phyloP scores from a whole-genome alignment of 1,140 invertebrate species.

The Oryctes rhinoceros region DNA sequence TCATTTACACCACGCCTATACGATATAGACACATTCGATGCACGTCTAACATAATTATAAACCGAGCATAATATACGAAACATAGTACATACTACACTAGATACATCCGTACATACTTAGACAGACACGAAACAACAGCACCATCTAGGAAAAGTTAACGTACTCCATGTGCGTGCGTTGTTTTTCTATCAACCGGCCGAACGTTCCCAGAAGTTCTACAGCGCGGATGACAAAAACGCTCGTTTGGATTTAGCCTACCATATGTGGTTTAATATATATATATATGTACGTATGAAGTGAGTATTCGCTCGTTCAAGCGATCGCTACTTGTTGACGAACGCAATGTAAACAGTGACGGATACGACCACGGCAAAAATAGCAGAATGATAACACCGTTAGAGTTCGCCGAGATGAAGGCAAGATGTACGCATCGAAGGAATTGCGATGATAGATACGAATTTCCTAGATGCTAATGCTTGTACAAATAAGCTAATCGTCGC shows the following conservation, averaged over 20 bases:
- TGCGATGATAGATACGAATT: no score
- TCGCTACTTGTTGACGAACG: not conserved
- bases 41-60: not conserved
- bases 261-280: not conserved
- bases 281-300: not conserved
- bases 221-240: constrained; percentile 13
- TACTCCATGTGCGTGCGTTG: constrained; percentile 3
- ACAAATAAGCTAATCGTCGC: no score
- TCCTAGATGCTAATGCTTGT: no score
- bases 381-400: not conserved
- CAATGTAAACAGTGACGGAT: not conserved
- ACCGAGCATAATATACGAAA: not conserved
- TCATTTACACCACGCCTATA: not conserved
- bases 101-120: not conserved
- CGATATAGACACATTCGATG: not conserved
- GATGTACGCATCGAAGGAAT: no score
- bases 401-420: no score
- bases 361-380: not conserved
- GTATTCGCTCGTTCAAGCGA: not conserved
- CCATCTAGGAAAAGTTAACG: constrained; percentile 17
- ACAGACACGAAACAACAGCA: not conserved
- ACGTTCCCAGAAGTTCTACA: not conserved
- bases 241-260: constrained; percentile 2
- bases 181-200: constrained; percentile 7
- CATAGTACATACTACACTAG: not conserved